Conservation (phyloP, 1,140 invertebrate species). For the Sycobia sp. region DNA sequence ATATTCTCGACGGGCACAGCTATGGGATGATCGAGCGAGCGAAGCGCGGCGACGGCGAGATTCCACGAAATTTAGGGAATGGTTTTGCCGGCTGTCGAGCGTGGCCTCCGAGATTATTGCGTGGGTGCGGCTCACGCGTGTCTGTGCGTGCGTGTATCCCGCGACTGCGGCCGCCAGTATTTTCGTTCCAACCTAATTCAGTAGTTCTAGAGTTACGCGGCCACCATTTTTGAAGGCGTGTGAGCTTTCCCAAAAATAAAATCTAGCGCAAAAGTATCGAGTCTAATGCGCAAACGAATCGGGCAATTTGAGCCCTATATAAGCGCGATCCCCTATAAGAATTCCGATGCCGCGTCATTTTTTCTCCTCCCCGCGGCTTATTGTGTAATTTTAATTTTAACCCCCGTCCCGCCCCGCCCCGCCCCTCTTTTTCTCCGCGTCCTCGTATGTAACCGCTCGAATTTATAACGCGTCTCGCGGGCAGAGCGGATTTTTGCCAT, state of each 20-base stretch:
- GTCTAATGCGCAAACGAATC: neutral
- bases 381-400: too few relatives aligned
- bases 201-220: slow-evolving; percentile 55
- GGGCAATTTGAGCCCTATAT: too few relatives aligned
- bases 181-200: slow-evolving; percentile 59
- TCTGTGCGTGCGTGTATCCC: slow-evolving; percentile 3
- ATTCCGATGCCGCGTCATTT: neutral
- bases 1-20: too few relatives aligned
- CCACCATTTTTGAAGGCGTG: neutral
- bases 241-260: slow-evolving; percentile 56
- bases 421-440: neutral
- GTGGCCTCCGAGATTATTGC: too few relatives aligned
- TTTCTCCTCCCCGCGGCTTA: neutral
- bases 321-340: neutral
- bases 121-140: neutral
- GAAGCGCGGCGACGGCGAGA: too few relatives aligned
- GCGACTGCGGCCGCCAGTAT: slow-evolving; percentile 43
- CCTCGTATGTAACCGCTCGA: too few relatives aligned
- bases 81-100: too few relatives aligned
- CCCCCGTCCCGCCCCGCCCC: too few relatives aligned
- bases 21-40: too few relatives aligned
- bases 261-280: slow-evolving; percentile 50
- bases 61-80: too few relatives aligned
- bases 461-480: too few relatives aligned
- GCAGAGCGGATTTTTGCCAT: too few relatives aligned